Percentiles rank a stretch among this genome's conserved stretches.
Evolutionary conservation across 2,113 vertebrate genomes (phyloP).

Genomic region (Pachyramphus minor): DNA sequence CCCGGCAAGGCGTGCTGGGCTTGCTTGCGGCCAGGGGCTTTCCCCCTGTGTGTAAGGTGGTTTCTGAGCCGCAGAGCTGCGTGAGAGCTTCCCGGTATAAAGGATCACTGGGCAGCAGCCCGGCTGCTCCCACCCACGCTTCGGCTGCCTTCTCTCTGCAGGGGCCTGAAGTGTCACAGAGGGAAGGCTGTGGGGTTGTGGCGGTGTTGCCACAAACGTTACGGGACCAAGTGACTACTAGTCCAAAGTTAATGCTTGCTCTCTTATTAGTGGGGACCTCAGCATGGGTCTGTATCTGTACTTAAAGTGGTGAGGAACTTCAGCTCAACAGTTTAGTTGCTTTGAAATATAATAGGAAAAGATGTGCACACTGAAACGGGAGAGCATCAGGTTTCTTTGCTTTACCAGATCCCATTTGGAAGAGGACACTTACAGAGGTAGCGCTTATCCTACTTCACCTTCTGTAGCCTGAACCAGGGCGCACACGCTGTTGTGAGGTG

Average conservation of each 20-base stretch:
- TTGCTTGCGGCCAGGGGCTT: background rate
- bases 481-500: fast-evolving
- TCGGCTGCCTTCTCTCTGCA: background rate
- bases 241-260: background rate
- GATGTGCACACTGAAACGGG: fast-evolving
- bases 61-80: background rate
- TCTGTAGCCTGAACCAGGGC: background rate
- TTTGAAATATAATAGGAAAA: background rate
- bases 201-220: background rate
- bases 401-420: background rate
- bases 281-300: fast-evolving
- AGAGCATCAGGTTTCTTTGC: too few species aligned
- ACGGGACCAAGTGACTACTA: fast-evolving
- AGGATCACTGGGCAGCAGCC: background rate
- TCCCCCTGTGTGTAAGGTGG: background rate
- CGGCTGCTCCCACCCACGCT: fast-evolving
- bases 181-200: too few species aligned
- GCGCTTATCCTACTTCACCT: background rate
- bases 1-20: background rate
- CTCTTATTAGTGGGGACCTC: fast-evolving
- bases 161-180: background rate
- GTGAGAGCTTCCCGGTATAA: background rate
- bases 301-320: background rate
- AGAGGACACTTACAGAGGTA: fast-evolving
- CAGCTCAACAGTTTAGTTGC: background rate